Percentiles rank a stretch among this genome's conserved stretches.
These are phyloP conservation scores for Drosophila bifasciata DNA, from an alignment of 1,140 invertebrate species.

Conservation along the genomic window DNA sequence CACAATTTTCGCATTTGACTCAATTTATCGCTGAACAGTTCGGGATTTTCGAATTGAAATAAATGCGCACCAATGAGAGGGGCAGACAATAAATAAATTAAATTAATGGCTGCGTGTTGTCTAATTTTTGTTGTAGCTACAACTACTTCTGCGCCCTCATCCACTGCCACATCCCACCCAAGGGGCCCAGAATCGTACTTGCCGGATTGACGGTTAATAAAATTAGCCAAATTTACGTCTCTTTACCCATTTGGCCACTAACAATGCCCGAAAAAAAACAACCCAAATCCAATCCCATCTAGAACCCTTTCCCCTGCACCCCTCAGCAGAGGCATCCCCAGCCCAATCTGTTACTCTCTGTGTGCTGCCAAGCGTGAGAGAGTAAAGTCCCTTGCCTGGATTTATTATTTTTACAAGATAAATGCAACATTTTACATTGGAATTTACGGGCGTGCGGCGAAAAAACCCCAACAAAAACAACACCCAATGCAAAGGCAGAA, in stretches of 20 bases:
- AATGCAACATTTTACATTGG: conserved; percentile 82
- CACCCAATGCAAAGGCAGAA: conserved; percentile 20
- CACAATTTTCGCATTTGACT: conserved; percentile 83
- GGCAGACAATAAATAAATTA: conserved; percentile 82
- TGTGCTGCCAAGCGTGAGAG: conserved; percentile 71
- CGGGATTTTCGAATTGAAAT: conserved; percentile 71
- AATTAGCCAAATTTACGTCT: conserved; percentile 77
- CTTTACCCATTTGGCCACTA: conserved; percentile 60
- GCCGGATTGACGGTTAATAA: conserved; percentile 61
- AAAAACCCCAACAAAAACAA: conserved; percentile 48
- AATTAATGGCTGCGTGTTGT: conserved; percentile 66
- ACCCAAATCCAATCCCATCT: conserved; percentile 25
- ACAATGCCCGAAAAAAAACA: conserved; percentile 37
- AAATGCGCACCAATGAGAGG: conserved; percentile 70
- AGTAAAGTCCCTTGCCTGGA: conserved; percentile 72
- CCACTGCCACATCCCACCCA: background rate
- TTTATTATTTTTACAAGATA: conserved; percentile 83
- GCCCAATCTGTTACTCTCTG: conserved; percentile 33
- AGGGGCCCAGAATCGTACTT: conserved; percentile 35
- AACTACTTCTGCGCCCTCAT: background rate
- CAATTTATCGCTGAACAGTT: conserved; percentile 77
- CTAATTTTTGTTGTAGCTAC: conserved; percentile 47
- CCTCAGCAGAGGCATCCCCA: conserved; percentile 15
- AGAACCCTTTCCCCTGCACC: conserved; percentile 25
- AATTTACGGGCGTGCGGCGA: conserved; percentile 69